phyloP scores from a whole-genome alignment of 2,797 vertebrate species.

The Kryptolebias ocellatus region DNA sequence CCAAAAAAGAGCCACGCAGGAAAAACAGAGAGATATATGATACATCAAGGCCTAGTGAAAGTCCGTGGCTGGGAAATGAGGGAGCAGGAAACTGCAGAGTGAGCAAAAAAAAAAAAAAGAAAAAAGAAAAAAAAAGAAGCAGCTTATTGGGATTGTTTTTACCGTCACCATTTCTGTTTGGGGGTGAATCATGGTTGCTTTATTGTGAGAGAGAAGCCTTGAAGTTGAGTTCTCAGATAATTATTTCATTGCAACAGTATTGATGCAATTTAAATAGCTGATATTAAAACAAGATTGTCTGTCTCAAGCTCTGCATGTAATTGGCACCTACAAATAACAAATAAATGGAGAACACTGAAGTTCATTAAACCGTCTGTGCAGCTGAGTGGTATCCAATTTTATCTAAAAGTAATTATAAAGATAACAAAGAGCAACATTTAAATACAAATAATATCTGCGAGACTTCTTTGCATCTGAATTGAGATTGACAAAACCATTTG shows the following conservation, averaged over 20 bases:
- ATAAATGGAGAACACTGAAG: conserved; percentile 39
- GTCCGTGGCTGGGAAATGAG: conserved; percentile 74
- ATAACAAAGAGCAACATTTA: conserved; percentile 49
- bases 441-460: conserved; percentile 14
- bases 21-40: conserved; percentile 85
- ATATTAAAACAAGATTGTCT: conserved; percentile 16
- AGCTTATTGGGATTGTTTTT: conserved; percentile 67
- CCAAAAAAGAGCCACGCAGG: conserved; percentile 81
- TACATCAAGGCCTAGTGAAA: conserved; percentile 80
- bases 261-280: conserved; percentile 17
- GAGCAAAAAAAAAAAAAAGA: conserved; percentile 68
- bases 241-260: conserved; percentile 15
- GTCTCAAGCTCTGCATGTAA: conserved; percentile 50
- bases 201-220: conserved; percentile 35
- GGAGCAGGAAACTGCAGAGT: conserved; percentile 74
- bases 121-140: conserved; percentile 41
- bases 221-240: conserved; percentile 33
- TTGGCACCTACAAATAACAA: conserved; percentile 49
- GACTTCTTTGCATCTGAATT: conserved; percentile 37
- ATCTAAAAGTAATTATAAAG: conserved; percentile 37
- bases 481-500: conserved; percentile 50
- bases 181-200: conserved; percentile 49
- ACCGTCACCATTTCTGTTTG: conserved; percentile 50
- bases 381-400: conserved; percentile 36
- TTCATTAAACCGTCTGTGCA: conserved; percentile 36